Evolutionary conservation across 2,797 vertebrate genomes (phyloP), one percentile per base, ranked within the genome.

Genomic region (Sebastolobus altivelis): DNA sequence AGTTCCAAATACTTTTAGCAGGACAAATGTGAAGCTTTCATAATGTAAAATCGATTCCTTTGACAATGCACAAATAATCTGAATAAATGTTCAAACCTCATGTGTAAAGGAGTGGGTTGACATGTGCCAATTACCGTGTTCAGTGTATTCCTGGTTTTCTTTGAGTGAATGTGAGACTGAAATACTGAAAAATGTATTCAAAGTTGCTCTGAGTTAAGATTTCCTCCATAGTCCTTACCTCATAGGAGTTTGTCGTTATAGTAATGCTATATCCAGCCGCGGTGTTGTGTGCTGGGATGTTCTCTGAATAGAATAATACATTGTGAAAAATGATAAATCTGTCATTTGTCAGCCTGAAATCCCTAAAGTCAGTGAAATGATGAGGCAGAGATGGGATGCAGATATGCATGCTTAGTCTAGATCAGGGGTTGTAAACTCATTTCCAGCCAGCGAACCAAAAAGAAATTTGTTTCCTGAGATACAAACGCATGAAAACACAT

Each of bases 311-410:
- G 65, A 79, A 79, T 82, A 86, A 89, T 89, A 81, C n/a, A 90
- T 85, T 69, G 40, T 35, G 13, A 62, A 52, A 72, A 18, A 61
- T 62, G 40, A 72, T 72, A 37, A 72, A 91, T 91, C 80, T 86
- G 86, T 91, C 81, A 88, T 87, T 90, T 90, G 87, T 89, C 90
- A 87, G 69, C 49, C 40, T 60, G 65, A 82, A 87, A 84, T 90
- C 86, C 85, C 81, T 37, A 16, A 73, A 85, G 79, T 88, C 81
- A 29, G 69, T 75, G 54, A 84, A 82, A 86, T 83, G 81, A 90
- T 69, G 81, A 83, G 69, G 81, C 68, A 62, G 60, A 78, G 58
- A 87, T 76, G 59, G 80, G 74, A 83, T 72, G 46, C 77, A 85
- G 83, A 84, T 83, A 70, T 67, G 61, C 72, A 69, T 81, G 56